A percentile compares a stretch with the other conserved stretches of the same genome.
These are phyloP conservation scores for Miniopterus natalensis DNA, from an alignment of 2,113 vertebrate genomes.

Conservation along the genomic window DNA sequence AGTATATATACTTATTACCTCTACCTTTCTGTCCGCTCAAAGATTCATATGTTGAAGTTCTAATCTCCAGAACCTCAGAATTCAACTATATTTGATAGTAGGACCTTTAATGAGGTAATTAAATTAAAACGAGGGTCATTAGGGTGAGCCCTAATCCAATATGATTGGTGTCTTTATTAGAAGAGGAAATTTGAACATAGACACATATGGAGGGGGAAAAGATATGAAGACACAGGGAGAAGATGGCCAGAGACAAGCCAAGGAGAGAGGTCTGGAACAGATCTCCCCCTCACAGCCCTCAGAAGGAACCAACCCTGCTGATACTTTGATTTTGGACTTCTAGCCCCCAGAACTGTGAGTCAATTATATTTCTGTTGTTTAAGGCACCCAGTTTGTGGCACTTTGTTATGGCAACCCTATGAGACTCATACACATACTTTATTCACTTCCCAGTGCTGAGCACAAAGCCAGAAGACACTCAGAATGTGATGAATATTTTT, in stretches of 20 bases:
- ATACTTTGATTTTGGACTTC: not conserved
- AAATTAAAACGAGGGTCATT: not conserved
- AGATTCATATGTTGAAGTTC: not conserved
- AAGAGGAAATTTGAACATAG: not conserved
- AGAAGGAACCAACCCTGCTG: not conserved
- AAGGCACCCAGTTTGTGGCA: not conserved
- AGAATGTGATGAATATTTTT: not conserved
- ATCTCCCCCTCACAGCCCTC: not conserved
- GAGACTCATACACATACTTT: not conserved
- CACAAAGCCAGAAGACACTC: not conserved
- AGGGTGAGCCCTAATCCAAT: not conserved
- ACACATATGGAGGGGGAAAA: not conserved
- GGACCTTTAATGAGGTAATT: not conserved
- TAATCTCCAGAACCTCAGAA: not conserved
- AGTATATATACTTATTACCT: not conserved
- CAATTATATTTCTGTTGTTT: not conserved
- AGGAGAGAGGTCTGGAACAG: not conserved
- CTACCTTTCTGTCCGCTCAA: not conserved
- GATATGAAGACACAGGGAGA: not conserved
- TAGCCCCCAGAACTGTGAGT: not conserved
- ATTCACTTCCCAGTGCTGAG: not conserved
- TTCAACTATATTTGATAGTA: not conserved
- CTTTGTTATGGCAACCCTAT: not conserved
- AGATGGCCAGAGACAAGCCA: not conserved
- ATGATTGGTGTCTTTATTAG: not conserved